Base-by-base conservation (phyloP, 1,140 invertebrate species). In the Hestina assimilis region DNA sequence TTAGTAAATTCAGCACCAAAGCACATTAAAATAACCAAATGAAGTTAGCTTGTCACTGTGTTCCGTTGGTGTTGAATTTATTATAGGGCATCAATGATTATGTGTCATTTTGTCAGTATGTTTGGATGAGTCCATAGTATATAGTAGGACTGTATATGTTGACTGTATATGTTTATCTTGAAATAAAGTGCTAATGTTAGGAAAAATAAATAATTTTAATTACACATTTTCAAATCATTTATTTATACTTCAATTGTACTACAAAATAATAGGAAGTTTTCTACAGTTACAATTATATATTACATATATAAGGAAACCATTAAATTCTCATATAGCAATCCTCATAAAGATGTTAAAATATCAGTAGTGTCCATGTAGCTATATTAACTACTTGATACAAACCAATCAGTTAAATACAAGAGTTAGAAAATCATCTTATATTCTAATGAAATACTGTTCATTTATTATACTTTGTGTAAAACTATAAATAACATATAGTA, bases 221-320 rank as follows among this genome's bases (percentile, higher is more conserved):
- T 63, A 75, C 72, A 79, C 70, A 74, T 84, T 84, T 87, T 58
- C 66, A 62, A 80, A 70, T 83, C 57, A 79, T 85, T 87, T 87
- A 85, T 82, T 50, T 83, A 85, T 84, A 80, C 70, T 82, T 83
- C 75, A 75, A 87, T 87, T 87, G 83, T 87, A 87, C 84, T 87
- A 87, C 84, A 87, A 87, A 87, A 87, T 87, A 87, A 87, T 87
- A 87, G 84, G 84, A 87, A 85, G 75, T 78, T 87, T 73, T 84
- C 82, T 87, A 85, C 82, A 85, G 67, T 79, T 84, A 83, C 78
- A 76, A 70, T 78, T 69, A 72, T 67, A 73, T 70, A 75, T 76
- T 85, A 86, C 79, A 86, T 86, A 86, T 83, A 87, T 84, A 85
- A 77, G 77, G 65, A 82, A 84, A 82, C 79, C 78, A 78, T 78